phyloP scores from a whole-genome alignment of 2,113 vertebrate genomes.

The Centropristis striata region DNA sequence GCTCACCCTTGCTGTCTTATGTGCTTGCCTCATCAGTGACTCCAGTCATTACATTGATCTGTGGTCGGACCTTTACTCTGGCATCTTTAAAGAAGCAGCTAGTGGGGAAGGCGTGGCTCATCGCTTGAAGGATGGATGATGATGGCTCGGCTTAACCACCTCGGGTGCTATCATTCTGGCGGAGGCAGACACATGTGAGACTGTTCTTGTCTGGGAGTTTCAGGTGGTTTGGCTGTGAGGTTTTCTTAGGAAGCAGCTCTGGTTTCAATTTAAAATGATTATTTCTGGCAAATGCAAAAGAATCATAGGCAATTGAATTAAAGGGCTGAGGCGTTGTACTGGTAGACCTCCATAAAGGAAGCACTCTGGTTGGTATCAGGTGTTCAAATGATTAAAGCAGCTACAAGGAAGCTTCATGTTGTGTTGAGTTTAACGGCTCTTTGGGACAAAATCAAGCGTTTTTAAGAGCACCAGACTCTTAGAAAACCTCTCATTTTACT shows the following conservation, averaged over 20 bases:
- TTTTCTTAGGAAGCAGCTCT: constrained; percentile 1
- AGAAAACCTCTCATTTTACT: too few relatives aligned
- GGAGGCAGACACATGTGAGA: not conserved
- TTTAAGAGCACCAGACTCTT: too few relatives aligned
- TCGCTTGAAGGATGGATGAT: constrained; percentile 20
- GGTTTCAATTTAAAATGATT: constrained; percentile 28
- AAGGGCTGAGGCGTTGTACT: constrained; percentile 2
- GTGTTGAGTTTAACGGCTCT: too few relatives aligned
- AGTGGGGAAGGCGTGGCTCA: constrained; percentile 25
- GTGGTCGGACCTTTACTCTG: constrained; percentile 38
- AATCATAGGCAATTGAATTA: constrained; percentile 22
- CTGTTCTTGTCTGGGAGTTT: constrained; percentile 10
- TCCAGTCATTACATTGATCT: constrained; percentile 61
- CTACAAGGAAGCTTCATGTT: too few relatives aligned
- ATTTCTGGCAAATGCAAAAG: constrained; percentile 6
- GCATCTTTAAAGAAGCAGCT: constrained; percentile 47
- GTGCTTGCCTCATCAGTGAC: constrained; percentile 56
- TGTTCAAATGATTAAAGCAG: constrained; percentile 27
- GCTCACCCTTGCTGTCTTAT: constrained; percentile 1
- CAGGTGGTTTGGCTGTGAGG: not conserved
- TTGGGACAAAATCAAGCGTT: too few relatives aligned
- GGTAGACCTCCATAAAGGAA: constrained; percentile 6
- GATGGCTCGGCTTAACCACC: constrained; percentile 1
- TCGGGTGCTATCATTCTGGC: not conserved
- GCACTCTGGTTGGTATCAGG: constrained; percentile 16